phyloP scores from a whole-genome alignment of 2,797 vertebrate genomes.

The Oceanodroma leucorhoa region DNA sequence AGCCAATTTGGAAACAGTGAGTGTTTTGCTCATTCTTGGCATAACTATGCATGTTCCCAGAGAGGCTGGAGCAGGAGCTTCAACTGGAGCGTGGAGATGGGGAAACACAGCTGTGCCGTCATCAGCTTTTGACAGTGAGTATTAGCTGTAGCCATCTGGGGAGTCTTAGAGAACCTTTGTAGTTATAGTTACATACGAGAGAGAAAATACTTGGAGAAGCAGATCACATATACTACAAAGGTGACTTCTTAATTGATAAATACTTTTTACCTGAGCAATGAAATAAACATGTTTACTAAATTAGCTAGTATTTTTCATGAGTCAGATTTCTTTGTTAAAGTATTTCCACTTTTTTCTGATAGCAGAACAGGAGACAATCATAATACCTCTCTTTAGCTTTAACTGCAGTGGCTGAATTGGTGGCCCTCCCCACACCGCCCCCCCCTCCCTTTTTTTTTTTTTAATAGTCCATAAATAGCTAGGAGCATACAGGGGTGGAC shows the following conservation, averaged over 20 bases:
- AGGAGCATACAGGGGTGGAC: not conserved
- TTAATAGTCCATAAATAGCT: not conserved
- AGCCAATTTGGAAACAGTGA: slow-evolving; percentile 61
- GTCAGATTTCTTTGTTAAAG: not conserved
- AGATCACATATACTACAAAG: not conserved
- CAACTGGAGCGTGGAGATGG: not conserved
- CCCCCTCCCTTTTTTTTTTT: fast-evolving
- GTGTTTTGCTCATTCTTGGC: slow-evolving; percentile 35
- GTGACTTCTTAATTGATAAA: not conserved
- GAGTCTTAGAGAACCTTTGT: not conserved
- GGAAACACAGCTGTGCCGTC: not conserved
- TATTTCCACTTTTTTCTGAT: not conserved
- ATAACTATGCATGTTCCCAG: not conserved
- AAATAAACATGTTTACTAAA: not conserved
- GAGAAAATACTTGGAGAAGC: not conserved
- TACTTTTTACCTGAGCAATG: not conserved
- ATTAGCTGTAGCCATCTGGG: not conserved
- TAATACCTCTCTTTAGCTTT: not conserved
- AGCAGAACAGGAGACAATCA: not conserved
- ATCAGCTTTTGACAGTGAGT: not conserved
- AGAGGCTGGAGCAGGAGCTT: slow-evolving; percentile 9
- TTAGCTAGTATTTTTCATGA: not conserved
- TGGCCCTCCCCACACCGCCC: fast-evolving
- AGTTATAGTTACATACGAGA: not conserved
- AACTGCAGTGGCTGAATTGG: not conserved